Conservation (phyloP, 2,113 vertebrate genomes). For the Pan troglodytes region DNA sequence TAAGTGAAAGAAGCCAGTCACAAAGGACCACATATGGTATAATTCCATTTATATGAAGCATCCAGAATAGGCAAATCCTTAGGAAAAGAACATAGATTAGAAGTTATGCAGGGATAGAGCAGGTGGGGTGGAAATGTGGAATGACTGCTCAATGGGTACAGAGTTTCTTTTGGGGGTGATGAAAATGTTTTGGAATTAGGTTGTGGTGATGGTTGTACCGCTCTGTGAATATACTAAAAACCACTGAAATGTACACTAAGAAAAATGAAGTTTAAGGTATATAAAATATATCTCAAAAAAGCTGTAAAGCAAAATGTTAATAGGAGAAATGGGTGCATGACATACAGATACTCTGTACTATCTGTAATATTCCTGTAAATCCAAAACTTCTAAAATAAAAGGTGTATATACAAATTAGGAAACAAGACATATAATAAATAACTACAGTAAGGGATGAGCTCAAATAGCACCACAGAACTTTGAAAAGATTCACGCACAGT, state of each 20-base stretch:
- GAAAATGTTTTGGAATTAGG: neutral
- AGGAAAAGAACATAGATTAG: neutral
- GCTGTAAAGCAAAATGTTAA: neutral
- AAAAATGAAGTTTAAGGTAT: neutral
- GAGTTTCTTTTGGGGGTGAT: neutral
- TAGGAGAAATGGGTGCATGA: neutral
- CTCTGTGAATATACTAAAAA: neutral
- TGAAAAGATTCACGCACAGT: conserved; percentile 21
- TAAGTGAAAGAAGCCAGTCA: neutral
- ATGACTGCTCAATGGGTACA: neutral
- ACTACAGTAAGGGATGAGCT: neutral
- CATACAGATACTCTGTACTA: neutral
- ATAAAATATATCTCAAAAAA: conserved; percentile 4
- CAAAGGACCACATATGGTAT: neutral
- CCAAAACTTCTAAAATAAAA: neutral
- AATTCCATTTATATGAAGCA: neutral
- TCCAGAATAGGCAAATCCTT: neutral
- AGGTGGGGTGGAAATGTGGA: neutral
- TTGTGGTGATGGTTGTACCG: neutral
- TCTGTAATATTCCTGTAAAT: neutral
- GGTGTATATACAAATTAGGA: neutral
- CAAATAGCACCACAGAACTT: neutral
- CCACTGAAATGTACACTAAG: neutral
- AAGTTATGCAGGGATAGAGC: neutral
- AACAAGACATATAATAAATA: neutral